Evolutionary conservation across 2,888 invertebrate genomes (phyloP), one percentile per base, ranked within the genome.

Genomic region (Drosophila imparisetae): DNA sequence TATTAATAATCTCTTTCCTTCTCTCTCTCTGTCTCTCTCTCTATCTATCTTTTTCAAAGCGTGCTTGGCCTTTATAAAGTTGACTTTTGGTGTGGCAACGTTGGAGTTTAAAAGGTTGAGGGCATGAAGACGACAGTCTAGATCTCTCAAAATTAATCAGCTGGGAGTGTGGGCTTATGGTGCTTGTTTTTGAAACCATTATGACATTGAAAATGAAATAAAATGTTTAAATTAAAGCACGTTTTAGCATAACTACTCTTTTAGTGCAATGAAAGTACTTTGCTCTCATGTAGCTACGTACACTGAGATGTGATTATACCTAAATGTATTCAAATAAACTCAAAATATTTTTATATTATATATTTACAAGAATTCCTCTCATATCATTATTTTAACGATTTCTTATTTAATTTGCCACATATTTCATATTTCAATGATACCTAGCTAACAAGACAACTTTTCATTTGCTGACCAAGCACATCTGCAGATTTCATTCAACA

Each of bases 41-140:
- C 18, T 7, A 27, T 27, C 54, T 66, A 34, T 38, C 29, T 65
- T 29, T 66, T 63, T 60, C 32, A 53, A 29, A 38, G 49, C 50
- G 38, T 32, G 36, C 45, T 63, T 66, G 64, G 62, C 67, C 57
- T 68, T 59, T 62, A 38, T 66, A 85, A 70, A 75, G 72, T 71
- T 66, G 60, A 53, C 61, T 58, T 52, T 57, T 58, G 32, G 21
- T 38, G 40, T 55, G 30, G 27, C 7, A 21, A 21, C 21, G 55
- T 63, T 53, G 10, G 59, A 55, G 67, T 58, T 75, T 62, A 54
- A 74, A 64, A 48, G 27, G 34, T 34, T 24, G 27, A 38, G 27
- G 32, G 48, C 60, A 40, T 67, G 30, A 53, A 74, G 57, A 53
- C 29, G 40, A 24, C 55, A 42, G 21, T 57, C 57, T 29, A 64